Conservation (phyloP, 2,113 vertebrate genomes). For the Albula glossodonta region DNA sequence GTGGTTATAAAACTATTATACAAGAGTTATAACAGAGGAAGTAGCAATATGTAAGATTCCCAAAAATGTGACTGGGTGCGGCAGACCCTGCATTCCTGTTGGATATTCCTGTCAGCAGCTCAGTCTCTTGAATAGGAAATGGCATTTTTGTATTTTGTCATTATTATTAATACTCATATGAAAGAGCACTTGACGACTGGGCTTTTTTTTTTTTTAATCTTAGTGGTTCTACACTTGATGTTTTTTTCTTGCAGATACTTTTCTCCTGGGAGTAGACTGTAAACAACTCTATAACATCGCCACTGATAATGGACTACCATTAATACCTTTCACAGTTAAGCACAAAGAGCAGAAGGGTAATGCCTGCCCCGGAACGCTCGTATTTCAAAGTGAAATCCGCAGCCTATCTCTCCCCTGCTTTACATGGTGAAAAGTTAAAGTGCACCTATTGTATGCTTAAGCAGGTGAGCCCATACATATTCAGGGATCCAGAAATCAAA, state of each 20-base stretch:
- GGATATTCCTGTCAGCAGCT: background rate
- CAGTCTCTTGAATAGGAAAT: background rate
- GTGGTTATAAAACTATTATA: background rate
- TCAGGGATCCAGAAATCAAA: constrained; percentile 30
- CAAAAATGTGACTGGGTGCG: background rate
- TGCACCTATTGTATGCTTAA: constrained; percentile 36
- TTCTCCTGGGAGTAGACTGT: background rate
- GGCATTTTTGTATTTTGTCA: background rate
- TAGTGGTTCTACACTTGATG: background rate
- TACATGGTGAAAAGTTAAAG: background rate
- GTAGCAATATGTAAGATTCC: background rate
- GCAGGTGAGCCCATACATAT: constrained; percentile 45
- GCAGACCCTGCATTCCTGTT: background rate
- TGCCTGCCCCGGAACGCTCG: background rate
- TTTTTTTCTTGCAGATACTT: background rate
- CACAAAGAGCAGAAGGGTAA: background rate
- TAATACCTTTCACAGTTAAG: background rate
- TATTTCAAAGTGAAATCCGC: background rate
- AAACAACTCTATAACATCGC: background rate
- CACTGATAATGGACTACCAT: background rate
- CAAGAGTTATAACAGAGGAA: background rate
- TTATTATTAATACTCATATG: background rate
- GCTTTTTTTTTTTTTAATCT: background rate
- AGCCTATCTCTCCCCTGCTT: background rate
- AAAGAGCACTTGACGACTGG: background rate